These are phyloP conservation scores for Neuroscelio doddi DNA, from an alignment of 2,888 invertebrate genomes.

Conservation along the genomic window DNA sequence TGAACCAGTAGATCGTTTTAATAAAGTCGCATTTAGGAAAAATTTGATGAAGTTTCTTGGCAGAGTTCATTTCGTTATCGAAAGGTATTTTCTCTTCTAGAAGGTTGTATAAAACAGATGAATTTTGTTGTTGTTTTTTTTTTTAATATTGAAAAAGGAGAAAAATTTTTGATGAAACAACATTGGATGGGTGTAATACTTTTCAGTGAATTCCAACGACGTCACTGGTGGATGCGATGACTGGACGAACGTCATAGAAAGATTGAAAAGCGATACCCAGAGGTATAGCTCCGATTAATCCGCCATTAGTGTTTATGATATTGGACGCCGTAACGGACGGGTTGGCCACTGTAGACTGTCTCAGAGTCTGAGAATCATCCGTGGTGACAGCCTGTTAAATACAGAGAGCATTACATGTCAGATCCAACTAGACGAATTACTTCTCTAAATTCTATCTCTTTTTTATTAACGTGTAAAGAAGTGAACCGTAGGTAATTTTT, in stretches of 20 bases:
- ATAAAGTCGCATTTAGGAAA: too few relatives aligned
- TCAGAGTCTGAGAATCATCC: conserved; percentile 33
- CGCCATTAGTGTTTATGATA: conserved; percentile 31
- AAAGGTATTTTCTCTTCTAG: too few relatives aligned
- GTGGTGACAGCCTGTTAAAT: conserved; percentile 41
- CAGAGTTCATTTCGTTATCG: not conserved
- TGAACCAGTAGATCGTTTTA: conserved; percentile 6
- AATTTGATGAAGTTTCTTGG: not conserved
- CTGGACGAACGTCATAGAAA: conserved; percentile 28
- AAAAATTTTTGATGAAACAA: too few relatives aligned
- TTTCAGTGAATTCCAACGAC: conserved; percentile 4
- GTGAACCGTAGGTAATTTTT: too few relatives aligned
- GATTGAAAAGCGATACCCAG: conserved; percentile 16
- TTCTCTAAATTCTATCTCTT: too few relatives aligned
- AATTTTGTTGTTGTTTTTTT: too few relatives aligned
- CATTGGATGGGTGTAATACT: too few relatives aligned
- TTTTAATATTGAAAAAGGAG: too few relatives aligned
- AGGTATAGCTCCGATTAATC: conserved; percentile 20
- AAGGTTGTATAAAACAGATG: too few relatives aligned
- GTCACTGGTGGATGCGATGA: conserved; percentile 11
- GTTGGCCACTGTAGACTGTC: conserved; percentile 45
- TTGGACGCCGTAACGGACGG: conserved; percentile 49
- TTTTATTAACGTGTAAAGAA: too few relatives aligned
- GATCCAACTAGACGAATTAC: too few relatives aligned
- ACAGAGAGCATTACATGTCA: conserved; percentile 6